Conservation (phyloP, 1,140 invertebrate genomes). For the Subanguina moxae region DNA sequence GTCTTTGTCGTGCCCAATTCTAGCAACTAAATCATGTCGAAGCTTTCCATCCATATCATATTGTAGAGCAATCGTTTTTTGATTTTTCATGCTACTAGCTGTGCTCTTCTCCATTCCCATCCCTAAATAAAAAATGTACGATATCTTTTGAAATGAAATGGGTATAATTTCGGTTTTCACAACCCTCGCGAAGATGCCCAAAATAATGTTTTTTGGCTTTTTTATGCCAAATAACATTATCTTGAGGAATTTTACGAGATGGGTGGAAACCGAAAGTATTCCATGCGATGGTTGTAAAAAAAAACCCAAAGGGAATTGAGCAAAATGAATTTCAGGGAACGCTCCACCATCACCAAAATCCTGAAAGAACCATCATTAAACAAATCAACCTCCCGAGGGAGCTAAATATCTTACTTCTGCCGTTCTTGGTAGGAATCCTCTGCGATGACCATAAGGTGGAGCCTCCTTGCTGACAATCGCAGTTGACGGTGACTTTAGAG, state of each 20-base stretch:
- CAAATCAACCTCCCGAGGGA: conserved; percentile 7
- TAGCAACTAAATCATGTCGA: conserved; percentile 90
- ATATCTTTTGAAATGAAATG: too few species aligned
- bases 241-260: too few species aligned
- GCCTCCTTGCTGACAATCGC: conserved; percentile 50
- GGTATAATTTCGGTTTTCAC: too few species aligned
- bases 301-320: conserved; percentile 85
- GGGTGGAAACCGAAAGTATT: too few species aligned
- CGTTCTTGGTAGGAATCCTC: conserved; percentile 84
- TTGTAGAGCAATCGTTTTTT: conserved; percentile 83
- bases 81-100: conserved; percentile 65
- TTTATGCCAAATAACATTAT: too few species aligned
- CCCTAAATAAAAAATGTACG: conserved; percentile 20
- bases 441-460: conserved; percentile 91
- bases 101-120: conserved; percentile 63
- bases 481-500: conserved; percentile 7
- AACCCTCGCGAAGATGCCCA: too few species aligned
- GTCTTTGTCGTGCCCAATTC: conserved; percentile 89
- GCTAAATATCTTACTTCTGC: conserved; percentile 68
- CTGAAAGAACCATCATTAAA: conserved; percentile 53
- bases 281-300: too few species aligned
- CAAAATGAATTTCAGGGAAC: conserved; percentile 93
- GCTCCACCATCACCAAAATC: conserved; percentile 92
- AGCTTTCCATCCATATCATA: conserved; percentile 81
- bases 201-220: too few species aligned